Conservation (phyloP, 2,888 invertebrate genomes). For the Idaea aversata region DNA sequence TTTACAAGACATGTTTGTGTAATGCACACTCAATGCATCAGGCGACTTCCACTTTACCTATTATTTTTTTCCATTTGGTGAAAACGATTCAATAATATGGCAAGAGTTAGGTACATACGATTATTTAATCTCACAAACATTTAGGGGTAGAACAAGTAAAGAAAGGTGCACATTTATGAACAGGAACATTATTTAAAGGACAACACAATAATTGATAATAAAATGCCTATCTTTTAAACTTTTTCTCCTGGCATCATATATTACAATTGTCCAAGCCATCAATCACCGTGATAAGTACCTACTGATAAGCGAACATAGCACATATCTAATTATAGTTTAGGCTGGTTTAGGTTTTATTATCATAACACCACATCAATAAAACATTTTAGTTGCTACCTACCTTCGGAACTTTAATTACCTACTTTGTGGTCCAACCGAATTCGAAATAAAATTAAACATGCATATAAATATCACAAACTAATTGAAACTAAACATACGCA, state of each 20-base stretch:
- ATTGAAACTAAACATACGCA: too few relatives aligned
- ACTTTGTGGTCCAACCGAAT: too few relatives aligned
- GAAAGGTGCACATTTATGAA: too few relatives aligned
- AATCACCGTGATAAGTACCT: neutral
- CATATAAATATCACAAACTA: too few relatives aligned
- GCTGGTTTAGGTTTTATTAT: neutral
- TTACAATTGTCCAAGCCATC: neutral
- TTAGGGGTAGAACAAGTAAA: neutral
- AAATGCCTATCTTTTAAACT: too few relatives aligned
- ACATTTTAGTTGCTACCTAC: neutral
- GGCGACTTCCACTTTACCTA: neutral
- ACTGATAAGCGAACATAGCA: neutral
- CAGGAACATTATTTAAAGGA: too few relatives aligned
- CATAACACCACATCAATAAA: neutral
- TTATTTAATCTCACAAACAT: neutral
- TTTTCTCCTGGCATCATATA: neutral
- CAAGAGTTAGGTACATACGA: neutral
- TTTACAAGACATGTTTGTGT: too few relatives aligned
- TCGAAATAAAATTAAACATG: too few relatives aligned
- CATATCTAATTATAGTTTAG: neutral
- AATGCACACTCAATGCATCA: neutral
- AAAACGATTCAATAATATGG: neutral
- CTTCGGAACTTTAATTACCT: too few relatives aligned
- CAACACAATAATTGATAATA: too few relatives aligned
- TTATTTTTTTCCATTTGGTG: neutral